Conservation (phyloP, 2,797 vertebrate genomes). For the Acrossocheilus fasciatus region DNA sequence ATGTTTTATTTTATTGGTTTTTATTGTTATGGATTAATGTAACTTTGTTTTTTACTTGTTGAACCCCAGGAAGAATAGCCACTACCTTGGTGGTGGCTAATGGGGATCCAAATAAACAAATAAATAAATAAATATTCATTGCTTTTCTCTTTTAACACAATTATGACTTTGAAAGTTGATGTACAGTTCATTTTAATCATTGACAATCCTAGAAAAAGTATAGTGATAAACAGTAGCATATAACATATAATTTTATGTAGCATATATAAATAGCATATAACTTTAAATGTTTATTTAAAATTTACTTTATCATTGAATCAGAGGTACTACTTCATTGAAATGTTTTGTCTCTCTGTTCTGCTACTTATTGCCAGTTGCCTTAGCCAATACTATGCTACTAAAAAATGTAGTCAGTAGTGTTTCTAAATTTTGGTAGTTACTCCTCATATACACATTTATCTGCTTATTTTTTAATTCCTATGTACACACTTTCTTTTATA, state of each 20-base stretch:
- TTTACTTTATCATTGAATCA: neutral
- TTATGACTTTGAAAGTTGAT: too few species aligned
- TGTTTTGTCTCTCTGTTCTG: neutral
- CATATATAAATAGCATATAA: too few species aligned
- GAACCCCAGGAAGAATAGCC: too few species aligned
- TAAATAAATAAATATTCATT: too few species aligned
- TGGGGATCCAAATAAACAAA: too few species aligned
- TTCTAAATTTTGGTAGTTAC: neutral
- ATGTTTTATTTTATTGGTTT: too few species aligned
- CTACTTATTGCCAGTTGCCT: neutral
- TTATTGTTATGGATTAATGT: too few species aligned
- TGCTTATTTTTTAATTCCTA: neutral
- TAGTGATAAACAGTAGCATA: neutral
- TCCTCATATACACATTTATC: neutral
- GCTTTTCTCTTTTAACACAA: too few species aligned
- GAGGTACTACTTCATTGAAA: neutral
- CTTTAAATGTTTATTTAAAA: neutral
- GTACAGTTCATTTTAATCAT: too few species aligned
- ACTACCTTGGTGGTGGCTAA: too few species aligned
- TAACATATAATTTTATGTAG: neutral
- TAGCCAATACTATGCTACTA: neutral
- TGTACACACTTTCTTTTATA: slow-evolving; percentile 59
- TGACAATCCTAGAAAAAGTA: too few species aligned
- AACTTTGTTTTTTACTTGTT: too few species aligned
- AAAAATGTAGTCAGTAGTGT: neutral